Conservation (phyloP, 2,888 invertebrate species). For the Leucophenga montana region DNA sequence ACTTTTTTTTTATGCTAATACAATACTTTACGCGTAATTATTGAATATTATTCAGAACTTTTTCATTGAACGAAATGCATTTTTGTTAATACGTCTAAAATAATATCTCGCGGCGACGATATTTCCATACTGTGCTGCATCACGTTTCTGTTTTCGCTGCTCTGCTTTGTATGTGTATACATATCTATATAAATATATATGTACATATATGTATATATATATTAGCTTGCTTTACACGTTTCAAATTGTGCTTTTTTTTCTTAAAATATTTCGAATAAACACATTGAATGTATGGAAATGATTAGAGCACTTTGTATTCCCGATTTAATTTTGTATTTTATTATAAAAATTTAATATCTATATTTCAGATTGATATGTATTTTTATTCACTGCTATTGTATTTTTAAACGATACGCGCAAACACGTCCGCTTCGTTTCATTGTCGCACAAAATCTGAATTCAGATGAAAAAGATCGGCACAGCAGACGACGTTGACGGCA, state of each 20-base stretch:
- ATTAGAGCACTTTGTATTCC: slow-evolving; percentile 37
- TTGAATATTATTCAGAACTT: slow-evolving; percentile 38
- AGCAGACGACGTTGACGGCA: too few relatives aligned
- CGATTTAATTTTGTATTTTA: slow-evolving; percentile 30
- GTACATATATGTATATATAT: slow-evolving; percentile 24
- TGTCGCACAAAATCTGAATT: slow-evolving; percentile 67
- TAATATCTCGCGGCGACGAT: slow-evolving; percentile 31
- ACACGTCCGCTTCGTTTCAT: slow-evolving; percentile 63
- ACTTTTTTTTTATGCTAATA: slow-evolving; percentile 43
- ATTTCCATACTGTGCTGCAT: slow-evolving; percentile 46
- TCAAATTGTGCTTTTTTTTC: slow-evolving; percentile 23
- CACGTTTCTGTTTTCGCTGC: slow-evolving; percentile 56
- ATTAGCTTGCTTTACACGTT: slow-evolving; percentile 11
- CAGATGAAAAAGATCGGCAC: slow-evolving; percentile 9
- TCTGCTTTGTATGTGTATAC: slow-evolving; percentile 21
- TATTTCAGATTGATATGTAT: slow-evolving; percentile 11
- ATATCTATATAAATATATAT: too few relatives aligned
- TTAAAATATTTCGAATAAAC: slow-evolving; percentile 33
- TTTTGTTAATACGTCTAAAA: neutral
- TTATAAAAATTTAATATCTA: slow-evolving; percentile 35
- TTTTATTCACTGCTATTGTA: slow-evolving; percentile 17
- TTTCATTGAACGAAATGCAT: neutral
- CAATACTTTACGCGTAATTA: slow-evolving; percentile 57
- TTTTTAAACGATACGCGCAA: slow-evolving; percentile 44
- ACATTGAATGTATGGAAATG: slow-evolving; percentile 9